Conservation (phyloP, 2,888 invertebrate genomes). For the Pyrrhia umbra region DNA sequence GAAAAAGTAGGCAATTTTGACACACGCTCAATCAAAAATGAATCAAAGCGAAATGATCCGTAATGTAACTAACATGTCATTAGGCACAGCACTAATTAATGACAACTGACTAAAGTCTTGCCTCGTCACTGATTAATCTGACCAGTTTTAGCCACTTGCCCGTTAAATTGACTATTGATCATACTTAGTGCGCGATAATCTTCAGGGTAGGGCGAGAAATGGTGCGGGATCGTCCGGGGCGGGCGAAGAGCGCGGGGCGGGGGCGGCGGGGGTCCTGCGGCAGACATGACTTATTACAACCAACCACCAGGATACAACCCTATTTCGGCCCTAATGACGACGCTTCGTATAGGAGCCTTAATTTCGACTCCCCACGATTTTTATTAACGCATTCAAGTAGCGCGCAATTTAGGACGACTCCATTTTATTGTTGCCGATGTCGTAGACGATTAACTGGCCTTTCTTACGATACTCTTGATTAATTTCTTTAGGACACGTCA, state of each 20-base stretch:
- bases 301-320: slow-evolving; percentile 89
- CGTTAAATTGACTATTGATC: slow-evolving; percentile 87
- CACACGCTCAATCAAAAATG: slow-evolving; percentile 37
- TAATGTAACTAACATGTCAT: slow-evolving; percentile 47
- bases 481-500: slow-evolving; percentile 54
- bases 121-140: slow-evolving; percentile 76
- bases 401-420: slow-evolving; percentile 80
- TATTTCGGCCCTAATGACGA: slow-evolving; percentile 89
- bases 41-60: slow-evolving; percentile 38
- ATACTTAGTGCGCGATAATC: slow-evolving; percentile 86
- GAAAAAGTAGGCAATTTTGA: slow-evolving; percentile 38
- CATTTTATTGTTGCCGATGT: slow-evolving; percentile 69
- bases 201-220: slow-evolving; percentile 80
- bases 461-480: slow-evolving; percentile 60
- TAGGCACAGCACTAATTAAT: slow-evolving; percentile 64
- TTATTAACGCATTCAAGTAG: slow-evolving; percentile 88
- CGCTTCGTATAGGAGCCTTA: slow-evolving; percentile 86
- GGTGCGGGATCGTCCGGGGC: slow-evolving; percentile 75
- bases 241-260: slow-evolving; percentile 63
- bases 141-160: slow-evolving; percentile 79
- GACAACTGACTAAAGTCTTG: slow-evolving; percentile 71
- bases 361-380: slow-evolving; percentile 89
- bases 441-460: slow-evolving; percentile 53
- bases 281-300: slow-evolving; percentile 89
- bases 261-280: slow-evolving; percentile 81